These are phyloP conservation scores for Monodelphis domestica DNA, from an alignment of 2,797 vertebrate genomes.

Conservation along the genomic window DNA sequence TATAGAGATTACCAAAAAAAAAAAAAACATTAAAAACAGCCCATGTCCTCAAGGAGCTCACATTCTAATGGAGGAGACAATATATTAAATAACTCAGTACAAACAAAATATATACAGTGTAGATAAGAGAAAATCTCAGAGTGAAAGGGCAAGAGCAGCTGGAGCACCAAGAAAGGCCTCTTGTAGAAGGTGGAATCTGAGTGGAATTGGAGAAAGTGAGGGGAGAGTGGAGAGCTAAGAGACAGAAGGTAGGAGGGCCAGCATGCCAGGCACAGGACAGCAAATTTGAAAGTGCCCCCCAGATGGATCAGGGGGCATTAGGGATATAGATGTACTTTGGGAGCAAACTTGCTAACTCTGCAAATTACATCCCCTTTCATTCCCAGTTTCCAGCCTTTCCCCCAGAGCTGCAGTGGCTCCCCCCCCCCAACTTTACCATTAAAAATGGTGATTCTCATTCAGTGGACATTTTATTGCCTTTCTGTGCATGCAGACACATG, in stretches of 20 bases:
- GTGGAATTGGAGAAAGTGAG: background rate
- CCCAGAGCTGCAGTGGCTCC: background rate
- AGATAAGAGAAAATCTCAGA: background rate
- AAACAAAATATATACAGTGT: background rate
- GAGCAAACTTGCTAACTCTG: slow-evolving; percentile 1
- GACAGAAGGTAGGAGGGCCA: background rate
- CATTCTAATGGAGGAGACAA: background rate
- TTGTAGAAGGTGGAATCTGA: background rate
- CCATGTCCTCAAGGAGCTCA: background rate
- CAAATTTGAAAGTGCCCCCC: background rate
- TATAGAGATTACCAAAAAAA: background rate
- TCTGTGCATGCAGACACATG: background rate
- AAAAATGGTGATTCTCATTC: slow-evolving; percentile 1
- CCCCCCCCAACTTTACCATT: background rate
- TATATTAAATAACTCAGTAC: too few relatives aligned
- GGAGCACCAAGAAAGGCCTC: background rate
- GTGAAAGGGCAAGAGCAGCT: background rate
- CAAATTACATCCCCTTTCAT: slow-evolving; percentile 37
- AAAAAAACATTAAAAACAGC: background rate
- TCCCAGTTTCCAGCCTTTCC: background rate
- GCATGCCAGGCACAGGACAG: background rate
- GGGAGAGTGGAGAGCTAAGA: background rate
- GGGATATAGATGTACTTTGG: background rate
- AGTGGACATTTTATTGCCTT: background rate
- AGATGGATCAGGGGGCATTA: background rate